Evolutionary conservation across 2,888 invertebrate genomes (phyloP).

Genomic region (Ophonus ardosiacus): DNA sequence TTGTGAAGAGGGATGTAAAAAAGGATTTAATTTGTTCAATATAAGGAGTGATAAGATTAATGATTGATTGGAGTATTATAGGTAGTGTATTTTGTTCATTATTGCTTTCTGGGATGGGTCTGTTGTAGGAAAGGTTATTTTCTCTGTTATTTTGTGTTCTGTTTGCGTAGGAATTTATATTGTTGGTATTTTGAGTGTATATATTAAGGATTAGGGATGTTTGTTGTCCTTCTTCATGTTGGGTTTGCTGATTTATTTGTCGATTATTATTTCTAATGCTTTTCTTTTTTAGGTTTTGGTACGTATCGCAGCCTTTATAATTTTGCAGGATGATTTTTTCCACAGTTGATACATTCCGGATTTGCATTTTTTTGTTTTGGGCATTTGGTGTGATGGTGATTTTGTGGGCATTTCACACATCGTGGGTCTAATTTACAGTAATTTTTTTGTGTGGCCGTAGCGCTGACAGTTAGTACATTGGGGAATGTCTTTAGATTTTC

Average conservation of each 20-base stretch:
- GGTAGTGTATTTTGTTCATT: not conserved
- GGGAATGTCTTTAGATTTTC: not conserved
- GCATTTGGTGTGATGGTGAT: not conserved
- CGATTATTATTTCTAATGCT: slow-evolving; percentile 1
- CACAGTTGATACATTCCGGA: not conserved
- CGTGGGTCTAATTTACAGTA: slow-evolving; percentile 4
- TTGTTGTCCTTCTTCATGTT: not conserved
- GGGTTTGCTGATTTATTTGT: not conserved
- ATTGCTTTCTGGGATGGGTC: not conserved
- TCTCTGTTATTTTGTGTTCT: not conserved
- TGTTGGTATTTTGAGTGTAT: not conserved
- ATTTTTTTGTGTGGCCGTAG: slow-evolving; percentile 11
- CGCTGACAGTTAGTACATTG: not conserved
- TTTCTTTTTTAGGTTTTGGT: slow-evolving; percentile 1
- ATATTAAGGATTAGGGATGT: not conserved
- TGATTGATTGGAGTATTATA: not conserved
- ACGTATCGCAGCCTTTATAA: not conserved
- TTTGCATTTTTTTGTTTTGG: not conserved
- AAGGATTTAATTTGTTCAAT: slow-evolving; percentile 5
- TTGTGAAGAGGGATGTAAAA: not conserved
- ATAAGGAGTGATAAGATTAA: not conserved
- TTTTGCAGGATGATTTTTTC: slow-evolving; percentile 3
- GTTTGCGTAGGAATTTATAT: not conserved
- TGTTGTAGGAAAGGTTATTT: not conserved
- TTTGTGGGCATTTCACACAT: slow-evolving; percentile 1